Percentiles rank a stretch among this genome's conserved stretches.
Conservation (phyloP, 2,888 invertebrate genomes). For the Morpho achilles region DNA sequence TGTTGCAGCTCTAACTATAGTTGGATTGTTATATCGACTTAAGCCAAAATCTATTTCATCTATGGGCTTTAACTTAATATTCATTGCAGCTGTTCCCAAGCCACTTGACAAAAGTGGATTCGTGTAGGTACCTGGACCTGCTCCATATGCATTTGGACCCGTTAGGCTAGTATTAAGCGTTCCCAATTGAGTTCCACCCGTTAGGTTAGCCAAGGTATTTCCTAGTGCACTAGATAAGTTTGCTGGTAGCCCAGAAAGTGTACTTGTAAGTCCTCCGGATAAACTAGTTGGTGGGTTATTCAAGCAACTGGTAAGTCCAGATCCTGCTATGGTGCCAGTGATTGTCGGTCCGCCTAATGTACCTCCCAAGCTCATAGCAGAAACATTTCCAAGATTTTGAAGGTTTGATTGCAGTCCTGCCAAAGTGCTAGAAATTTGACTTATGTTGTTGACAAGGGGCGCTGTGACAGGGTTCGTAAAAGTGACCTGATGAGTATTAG, state of each 20-base stretch:
- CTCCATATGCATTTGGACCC: constrained; percentile 58
- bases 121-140: constrained; percentile 78
- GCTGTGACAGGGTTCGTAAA: constrained; percentile 74
- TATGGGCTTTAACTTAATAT: constrained; percentile 84
- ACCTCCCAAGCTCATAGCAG: constrained; percentile 63
- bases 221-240: constrained; percentile 62
- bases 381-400: constrained; percentile 66
- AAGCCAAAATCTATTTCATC: constrained; percentile 85
- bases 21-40: constrained; percentile 69
- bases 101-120: constrained; percentile 81
- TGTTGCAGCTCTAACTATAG: constrained; percentile 77
- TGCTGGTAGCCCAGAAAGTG: constrained; percentile 65
- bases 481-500: constrained; percentile 74
- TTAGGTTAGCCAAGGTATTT: constrained; percentile 63
- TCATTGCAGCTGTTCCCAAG: constrained; percentile 79
- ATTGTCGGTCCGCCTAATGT: constrained; percentile 66
- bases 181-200: constrained; percentile 61
- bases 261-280: constrained; percentile 61
- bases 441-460: constrained; percentile 70
- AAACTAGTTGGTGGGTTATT: constrained; percentile 68
- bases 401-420: constrained; percentile 71
- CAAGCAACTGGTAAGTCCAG: constrained; percentile 64
- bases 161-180: constrained; percentile 63
- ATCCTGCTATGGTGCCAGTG: constrained; percentile 71
- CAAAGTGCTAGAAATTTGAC: constrained; percentile 71